These are phyloP conservation scores for Alouatta palliata DNA, from an alignment of 2,113 vertebrate species.

Conservation along the genomic window DNA sequence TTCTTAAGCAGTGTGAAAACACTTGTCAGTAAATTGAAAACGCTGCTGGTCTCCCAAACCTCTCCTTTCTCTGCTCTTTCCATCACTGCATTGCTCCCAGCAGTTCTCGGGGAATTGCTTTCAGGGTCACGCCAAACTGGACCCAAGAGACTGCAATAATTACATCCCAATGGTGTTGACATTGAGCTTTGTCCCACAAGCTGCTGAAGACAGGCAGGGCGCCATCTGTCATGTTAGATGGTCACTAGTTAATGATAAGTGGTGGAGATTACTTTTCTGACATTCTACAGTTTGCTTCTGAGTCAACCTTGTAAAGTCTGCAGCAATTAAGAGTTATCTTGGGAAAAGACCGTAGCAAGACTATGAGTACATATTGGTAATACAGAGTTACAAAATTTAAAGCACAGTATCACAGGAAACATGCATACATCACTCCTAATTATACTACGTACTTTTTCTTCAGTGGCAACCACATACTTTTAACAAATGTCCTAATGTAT, in stretches of 20 bases:
- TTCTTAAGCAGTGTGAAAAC: conserved; percentile 69
- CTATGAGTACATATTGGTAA: background rate
- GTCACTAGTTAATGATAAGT: conserved; percentile 76
- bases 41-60: conserved; percentile 42
- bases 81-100: conserved; percentile 58
- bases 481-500: background rate
- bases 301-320: conserved; percentile 73
- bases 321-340: conserved; percentile 28
- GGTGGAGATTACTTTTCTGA: conserved; percentile 74
- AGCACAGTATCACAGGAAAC: background rate
- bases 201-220: conserved; percentile 81
- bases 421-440: background rate
- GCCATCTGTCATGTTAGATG: conserved; percentile 81
- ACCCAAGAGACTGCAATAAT: conserved; percentile 76
- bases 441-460: background rate
- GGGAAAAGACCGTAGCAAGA: conserved; percentile 42
- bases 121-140: conserved; percentile 68
- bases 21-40: conserved; percentile 68
- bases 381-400: background rate
- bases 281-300: conserved; percentile 71
- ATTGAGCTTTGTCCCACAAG: conserved; percentile 80
- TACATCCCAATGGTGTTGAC: conserved; percentile 75
- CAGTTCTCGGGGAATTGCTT: conserved; percentile 68
- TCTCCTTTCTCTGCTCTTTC: conserved; percentile 70
- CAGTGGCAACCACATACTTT: background rate